phyloP scores from a whole-genome alignment of 2,113 vertebrate genomes.

The Ammodramus savannarum region DNA sequence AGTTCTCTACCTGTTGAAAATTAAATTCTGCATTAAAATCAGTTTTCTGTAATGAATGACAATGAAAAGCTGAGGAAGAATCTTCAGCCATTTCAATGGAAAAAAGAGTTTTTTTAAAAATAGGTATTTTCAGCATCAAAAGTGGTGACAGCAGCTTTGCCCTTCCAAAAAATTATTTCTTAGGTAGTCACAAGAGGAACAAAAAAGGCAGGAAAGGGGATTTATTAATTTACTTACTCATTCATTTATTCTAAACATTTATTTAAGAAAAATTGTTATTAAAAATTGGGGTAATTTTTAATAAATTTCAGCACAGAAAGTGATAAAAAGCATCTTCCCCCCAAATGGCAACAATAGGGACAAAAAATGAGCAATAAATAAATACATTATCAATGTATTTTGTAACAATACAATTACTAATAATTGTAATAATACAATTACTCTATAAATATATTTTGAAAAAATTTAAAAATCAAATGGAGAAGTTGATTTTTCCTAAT shows the following conservation, averaged over 20 bases:
- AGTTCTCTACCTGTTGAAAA: constrained; percentile 55
- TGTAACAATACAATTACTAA: no score
- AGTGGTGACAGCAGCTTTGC: neutral
- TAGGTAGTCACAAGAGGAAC: no score
- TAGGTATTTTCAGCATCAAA: neutral
- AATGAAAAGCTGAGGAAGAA: neutral
- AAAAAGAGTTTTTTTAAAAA: neutral
- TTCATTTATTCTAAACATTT: no score
- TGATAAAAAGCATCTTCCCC: neutral
- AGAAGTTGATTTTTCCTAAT: neutral
- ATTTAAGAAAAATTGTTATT: neutral
- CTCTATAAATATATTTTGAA: neutral
- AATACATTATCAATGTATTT: no score
- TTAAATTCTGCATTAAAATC: constrained; percentile 43
- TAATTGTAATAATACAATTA: neutral
- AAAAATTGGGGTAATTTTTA: neutral
- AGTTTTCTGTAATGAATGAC: constrained; percentile 32
- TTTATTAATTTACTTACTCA: neutral
- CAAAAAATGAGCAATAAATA: neutral
- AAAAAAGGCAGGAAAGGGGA: neutral
- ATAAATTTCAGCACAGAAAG: neutral
- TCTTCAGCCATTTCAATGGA: constrained; percentile 24
- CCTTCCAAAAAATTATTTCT: neutral
- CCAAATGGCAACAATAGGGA: no score
- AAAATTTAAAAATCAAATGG: neutral